Conservation (phyloP, 2,797 vertebrate genomes). For the Acanthornis magna region DNA sequence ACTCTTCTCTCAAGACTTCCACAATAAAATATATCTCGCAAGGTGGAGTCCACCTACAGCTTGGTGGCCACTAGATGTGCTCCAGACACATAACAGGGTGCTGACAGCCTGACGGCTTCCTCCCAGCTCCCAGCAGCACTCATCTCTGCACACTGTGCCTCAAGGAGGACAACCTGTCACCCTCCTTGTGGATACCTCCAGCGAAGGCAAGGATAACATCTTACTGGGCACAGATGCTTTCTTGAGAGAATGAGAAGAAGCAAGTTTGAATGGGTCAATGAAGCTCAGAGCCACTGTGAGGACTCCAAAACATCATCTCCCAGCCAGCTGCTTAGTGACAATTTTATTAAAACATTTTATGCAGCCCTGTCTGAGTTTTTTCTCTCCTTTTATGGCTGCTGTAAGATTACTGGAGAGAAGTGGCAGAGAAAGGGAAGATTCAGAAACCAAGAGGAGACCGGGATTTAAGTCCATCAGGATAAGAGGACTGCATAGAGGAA, state of each 20-base stretch:
- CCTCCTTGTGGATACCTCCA: neutral
- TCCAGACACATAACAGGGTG: fast-evolving
- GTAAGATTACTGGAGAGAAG: neutral
- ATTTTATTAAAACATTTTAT: neutral
- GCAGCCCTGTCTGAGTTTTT: neutral
- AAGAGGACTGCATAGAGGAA: neutral
- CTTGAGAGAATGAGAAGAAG: neutral
- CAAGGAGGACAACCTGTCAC: neutral
- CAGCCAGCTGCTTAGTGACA: neutral
- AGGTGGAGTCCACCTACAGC: neutral
- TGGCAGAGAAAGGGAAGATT: neutral
- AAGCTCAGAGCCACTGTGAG: neutral
- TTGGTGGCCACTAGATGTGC: neutral
- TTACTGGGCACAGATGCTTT: neutral
- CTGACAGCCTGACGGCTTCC: neutral
- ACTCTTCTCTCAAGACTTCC: neutral
- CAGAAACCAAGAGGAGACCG: neutral
- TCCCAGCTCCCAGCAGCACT: neutral
- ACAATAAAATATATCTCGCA: neutral
- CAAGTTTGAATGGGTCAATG: neutral
- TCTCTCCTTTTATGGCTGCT: neutral
- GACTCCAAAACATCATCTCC: neutral
- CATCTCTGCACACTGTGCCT: fast-evolving
- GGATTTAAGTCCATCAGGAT: neutral
- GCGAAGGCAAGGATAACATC: neutral